Evolutionary conservation across 2,113 vertebrate genomes (phyloP).

Genomic region (Lepidothrix coronata): DNA sequence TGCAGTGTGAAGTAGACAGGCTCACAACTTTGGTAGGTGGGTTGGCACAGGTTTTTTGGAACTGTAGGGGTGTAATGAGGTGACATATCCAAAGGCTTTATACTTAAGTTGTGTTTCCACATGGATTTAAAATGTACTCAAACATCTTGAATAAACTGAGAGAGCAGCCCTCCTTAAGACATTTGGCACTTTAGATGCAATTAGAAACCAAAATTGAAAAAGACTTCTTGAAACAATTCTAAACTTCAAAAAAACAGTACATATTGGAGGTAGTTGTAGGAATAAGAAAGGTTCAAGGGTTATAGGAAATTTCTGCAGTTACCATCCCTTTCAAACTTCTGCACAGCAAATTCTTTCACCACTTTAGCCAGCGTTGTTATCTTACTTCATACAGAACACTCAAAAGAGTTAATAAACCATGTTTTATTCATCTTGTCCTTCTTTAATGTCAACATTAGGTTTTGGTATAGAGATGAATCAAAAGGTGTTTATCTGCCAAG

Average conservation of each 20-base stretch:
- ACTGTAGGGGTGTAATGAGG: not conserved
- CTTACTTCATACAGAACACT: not conserved
- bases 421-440: not conserved
- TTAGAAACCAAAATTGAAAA: constrained; percentile 1
- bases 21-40: not conserved
- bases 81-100: constrained; percentile 15
- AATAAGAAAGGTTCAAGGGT: not conserved
- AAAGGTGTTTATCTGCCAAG: not conserved
- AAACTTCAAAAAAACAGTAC: not conserved
- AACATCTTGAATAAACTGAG: constrained; percentile 22
- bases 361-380: not conserved
- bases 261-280: not conserved
- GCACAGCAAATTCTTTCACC: not conserved
- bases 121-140: not conserved
- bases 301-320: not conserved
- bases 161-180: not conserved
- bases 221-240: not conserved
- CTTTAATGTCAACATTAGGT: not conserved
- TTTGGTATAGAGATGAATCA: not conserved
- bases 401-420: not conserved
- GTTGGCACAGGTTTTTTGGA: not conserved
- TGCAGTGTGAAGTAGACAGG: not conserved
- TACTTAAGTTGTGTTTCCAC: not conserved
- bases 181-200: not conserved
- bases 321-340: not conserved